Conservation (phyloP, 1,140 invertebrate genomes). For the Nylanderia fulva region DNA sequence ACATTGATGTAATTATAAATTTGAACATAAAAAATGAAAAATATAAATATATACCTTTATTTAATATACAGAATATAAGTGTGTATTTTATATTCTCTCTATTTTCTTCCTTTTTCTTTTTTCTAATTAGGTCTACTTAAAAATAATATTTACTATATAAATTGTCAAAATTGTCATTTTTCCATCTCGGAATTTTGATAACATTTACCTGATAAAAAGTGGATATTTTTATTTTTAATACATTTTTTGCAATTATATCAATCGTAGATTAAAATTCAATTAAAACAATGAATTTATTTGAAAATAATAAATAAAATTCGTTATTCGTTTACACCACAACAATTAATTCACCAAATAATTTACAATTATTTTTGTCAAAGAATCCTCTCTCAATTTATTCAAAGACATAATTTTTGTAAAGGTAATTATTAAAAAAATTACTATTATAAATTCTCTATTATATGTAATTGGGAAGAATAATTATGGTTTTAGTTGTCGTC, state of each 20-base stretch:
- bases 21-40: too few species aligned
- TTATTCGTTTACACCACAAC: not conserved
- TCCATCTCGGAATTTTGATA: not conserved
- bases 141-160: too few species aligned
- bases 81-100: too few species aligned
- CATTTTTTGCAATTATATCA: too few species aligned
- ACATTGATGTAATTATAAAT: too few species aligned
- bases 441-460: not conserved
- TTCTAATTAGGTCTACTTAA: too few species aligned
- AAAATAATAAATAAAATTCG: not conserved
- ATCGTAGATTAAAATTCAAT: too few species aligned
- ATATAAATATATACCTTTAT: too few species aligned
- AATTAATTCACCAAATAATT: not conserved
- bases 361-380: not conserved
- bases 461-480: not conserved
- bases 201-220: not conserved
- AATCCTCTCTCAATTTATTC: not conserved
- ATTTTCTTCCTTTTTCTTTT: too few species aligned
- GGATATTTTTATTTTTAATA: constrained; percentile 8
- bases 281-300: not conserved
- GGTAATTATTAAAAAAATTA: not conserved
- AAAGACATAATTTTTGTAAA: not conserved
- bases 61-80: too few species aligned
- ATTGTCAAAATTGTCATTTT: too few species aligned
- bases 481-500: not conserved